phyloP scores from a whole-genome alignment of 2,113 vertebrate species.

The Paramisgurnus dabryanus region DNA sequence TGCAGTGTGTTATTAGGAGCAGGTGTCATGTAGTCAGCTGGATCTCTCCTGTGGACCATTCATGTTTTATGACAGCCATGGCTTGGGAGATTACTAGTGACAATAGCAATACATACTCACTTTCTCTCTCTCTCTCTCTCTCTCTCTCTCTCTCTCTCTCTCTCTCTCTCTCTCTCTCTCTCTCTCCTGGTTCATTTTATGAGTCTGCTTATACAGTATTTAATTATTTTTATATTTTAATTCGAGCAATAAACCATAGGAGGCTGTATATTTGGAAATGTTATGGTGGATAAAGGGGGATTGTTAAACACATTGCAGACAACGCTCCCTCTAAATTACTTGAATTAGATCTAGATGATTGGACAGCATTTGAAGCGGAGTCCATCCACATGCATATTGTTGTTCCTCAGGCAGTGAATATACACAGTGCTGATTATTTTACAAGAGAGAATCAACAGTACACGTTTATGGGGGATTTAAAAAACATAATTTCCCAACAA shows the following conservation, averaged over 20 bases:
- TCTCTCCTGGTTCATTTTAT: not conserved
- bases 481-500: no score
- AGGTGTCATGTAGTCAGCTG: not conserved
- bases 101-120: not conserved
- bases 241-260: not conserved
- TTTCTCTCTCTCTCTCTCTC: no score
- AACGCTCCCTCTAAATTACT: not conserved
- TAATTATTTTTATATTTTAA: no score
- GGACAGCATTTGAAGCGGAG: no score
- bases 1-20: not conserved
- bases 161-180: no score
- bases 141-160: not conserved
- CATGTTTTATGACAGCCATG: constrained; percentile 1
- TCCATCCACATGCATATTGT: no score
- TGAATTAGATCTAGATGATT: no score
- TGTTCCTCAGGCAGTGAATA: no score
- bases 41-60: not conserved
- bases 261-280: not conserved
- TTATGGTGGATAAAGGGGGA: not conserved
- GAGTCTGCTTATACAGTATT: not conserved
- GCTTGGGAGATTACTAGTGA: not conserved
- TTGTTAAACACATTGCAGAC: not conserved
- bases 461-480: no score
- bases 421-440: no score
- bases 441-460: no score